Evolutionary conservation across 2,888 invertebrate genomes (phyloP).

Genomic region (Sclerodermus sp.): DNA sequence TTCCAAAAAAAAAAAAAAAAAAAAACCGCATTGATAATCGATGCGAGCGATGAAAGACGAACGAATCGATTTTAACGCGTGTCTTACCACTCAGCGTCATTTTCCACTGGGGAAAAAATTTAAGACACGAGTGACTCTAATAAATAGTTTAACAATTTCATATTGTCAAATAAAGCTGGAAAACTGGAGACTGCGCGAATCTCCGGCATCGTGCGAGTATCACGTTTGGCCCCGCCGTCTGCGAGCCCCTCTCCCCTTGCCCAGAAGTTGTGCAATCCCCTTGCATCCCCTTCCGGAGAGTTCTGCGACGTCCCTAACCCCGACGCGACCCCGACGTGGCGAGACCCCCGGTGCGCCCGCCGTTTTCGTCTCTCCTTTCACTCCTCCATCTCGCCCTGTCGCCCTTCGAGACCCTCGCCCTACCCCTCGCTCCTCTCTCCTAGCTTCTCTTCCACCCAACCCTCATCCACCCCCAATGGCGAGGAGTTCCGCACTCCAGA

Average conservation of each 20-base stretch:
- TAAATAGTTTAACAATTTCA: too few relatives aligned
- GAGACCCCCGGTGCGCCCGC: slow-evolving; percentile 5
- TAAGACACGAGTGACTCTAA: too few relatives aligned
- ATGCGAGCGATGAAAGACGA: too few relatives aligned
- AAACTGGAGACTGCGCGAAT: slow-evolving; percentile 15
- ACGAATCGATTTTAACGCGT: too few relatives aligned
- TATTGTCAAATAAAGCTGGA: too few relatives aligned
- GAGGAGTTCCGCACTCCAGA: too few relatives aligned
- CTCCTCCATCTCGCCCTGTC: slow-evolving; percentile 7
- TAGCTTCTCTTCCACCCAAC: background rate
- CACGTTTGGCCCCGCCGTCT: slow-evolving; percentile 21
- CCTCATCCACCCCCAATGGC: too few relatives aligned
- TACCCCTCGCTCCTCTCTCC: slow-evolving; percentile 6
- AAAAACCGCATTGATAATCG: too few relatives aligned
- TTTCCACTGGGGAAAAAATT: too few relatives aligned
- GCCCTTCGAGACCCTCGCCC: slow-evolving; percentile 12
- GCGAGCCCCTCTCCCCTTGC: slow-evolving; percentile 1
- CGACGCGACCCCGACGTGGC: background rate
- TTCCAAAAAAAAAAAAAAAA: slow-evolving; percentile 7
- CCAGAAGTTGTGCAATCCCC: too few relatives aligned
- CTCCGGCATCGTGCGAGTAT: slow-evolving; percentile 30
- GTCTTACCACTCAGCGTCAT: too few relatives aligned
- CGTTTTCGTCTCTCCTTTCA: slow-evolving; percentile 37
- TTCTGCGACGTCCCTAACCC: background rate
- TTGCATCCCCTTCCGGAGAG: too few relatives aligned